Percentiles rank a stretch among this genome's conserved stretches.
These are phyloP conservation scores for Mythimna pallens DNA, from an alignment of 2,888 invertebrate species.

Conservation along the genomic window DNA sequence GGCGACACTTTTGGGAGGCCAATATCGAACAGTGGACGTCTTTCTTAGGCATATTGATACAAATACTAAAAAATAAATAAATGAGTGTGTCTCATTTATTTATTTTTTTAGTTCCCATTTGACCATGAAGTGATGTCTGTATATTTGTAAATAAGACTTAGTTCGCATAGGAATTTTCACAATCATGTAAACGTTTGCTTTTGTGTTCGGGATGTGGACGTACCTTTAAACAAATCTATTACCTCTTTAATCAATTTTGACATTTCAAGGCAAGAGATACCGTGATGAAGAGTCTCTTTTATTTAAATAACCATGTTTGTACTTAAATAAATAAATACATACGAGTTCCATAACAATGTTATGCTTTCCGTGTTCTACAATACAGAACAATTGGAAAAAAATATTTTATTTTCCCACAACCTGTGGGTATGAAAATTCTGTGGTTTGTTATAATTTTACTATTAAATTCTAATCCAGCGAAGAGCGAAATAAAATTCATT, in stretches of 20 bases:
- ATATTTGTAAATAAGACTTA: neutral
- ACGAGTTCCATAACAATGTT: conserved; percentile 4
- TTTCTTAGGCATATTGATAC: too few relatives aligned
- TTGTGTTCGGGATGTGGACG: conserved; percentile 12
- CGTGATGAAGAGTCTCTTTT: conserved; percentile 1
- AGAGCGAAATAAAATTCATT: neutral
- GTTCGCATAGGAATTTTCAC: neutral
- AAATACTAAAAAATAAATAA: too few relatives aligned
- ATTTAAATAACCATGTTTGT: conserved; percentile 3
- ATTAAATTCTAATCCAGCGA: neutral
- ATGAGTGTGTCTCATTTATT: too few relatives aligned
- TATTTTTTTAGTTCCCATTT: neutral
- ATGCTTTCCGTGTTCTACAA: conserved; percentile 8
- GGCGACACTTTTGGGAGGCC: too few relatives aligned
- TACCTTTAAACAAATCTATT: conserved; percentile 20
- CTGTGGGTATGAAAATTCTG: neutral
- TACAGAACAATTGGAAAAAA: conserved; percentile 11
- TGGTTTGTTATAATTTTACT: neutral
- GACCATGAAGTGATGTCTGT: neutral
- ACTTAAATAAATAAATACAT: conserved; percentile 5
- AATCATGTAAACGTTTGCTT: too few relatives aligned
- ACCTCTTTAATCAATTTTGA: conserved; percentile 44
- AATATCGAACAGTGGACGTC: too few relatives aligned
- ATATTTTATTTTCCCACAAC: conserved; percentile 16
- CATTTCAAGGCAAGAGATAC: conserved; percentile 41